Evolutionary conservation across 2,113 vertebrate species (phyloP), one percentile per base, ranked within the genome.

Genomic region (Salvelinus fontinalis): DNA sequence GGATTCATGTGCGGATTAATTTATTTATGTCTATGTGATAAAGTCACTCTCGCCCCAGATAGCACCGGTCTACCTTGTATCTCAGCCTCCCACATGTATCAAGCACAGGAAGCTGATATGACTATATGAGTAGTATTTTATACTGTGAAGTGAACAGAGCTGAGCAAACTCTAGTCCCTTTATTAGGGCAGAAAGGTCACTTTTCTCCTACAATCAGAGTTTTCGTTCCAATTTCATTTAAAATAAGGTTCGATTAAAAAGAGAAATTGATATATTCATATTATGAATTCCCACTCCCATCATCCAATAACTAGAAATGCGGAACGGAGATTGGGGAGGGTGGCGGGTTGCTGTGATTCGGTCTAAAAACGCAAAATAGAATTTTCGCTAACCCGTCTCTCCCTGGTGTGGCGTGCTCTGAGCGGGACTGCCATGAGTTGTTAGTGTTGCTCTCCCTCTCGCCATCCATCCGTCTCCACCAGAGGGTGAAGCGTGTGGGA

Each of bases 301-400:
- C 65, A 29, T 29, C 65, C 24, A 31, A 29, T 18, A 67, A 67
- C 65, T 29, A 29, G 12, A 67, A 67, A 66, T 29, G 65, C 13
- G 11, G 13, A n/a, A 29, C 9, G 12, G 27, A 67, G 16, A 67
- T 67, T 26, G 65, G 24, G 75, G 68, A 72, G 67, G 54, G 66
- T 54, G 11, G 16, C 31, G 64, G 44, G 48, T 11, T 49, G 51
- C 29, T 54, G 14, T 74, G 77, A 81, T 82, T 78, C 72, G 77
- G 3, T 12, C 78, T 77, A 75, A 84, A 82, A 81, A 78, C 73
- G 51, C 81, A 79, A 82, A 79, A 80, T 78, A 77, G 81, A 89
- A 87, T 83, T 79, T 76, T 68, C 75, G 48, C 68, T 75, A 64
- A 80, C 75, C 57, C 51, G 31, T 81, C 84, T 79, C 70, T 73